A percentile compares a stretch with the other conserved stretches of the same genome.
These are phyloP conservation scores for Silurus meridionalis DNA, from an alignment of 2,113 vertebrate species.

Conservation along the genomic window DNA sequence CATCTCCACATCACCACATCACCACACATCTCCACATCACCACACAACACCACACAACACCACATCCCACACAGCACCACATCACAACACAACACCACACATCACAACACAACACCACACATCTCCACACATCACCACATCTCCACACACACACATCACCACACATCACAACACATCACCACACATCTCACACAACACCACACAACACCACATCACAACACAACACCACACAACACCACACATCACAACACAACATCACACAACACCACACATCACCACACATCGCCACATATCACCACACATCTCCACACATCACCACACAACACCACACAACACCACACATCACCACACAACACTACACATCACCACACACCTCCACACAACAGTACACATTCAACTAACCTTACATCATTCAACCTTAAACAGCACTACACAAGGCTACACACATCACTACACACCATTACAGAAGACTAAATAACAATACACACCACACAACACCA, in stretches of 20 bases:
- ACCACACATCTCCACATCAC: background rate
- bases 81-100: background rate
- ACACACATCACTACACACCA: background rate
- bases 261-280: background rate
- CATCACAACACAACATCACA: background rate
- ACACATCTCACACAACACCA: background rate
- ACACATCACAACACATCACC: background rate
- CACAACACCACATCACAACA: background rate
- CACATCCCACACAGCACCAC: background rate
- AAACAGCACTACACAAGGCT: background rate
- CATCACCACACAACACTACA: too few relatives aligned
- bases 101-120: background rate
- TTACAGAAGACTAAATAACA: background rate
- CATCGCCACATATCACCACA: background rate
- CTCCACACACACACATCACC: background rate
- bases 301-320: background rate
- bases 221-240: background rate
- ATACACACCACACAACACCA: background rate
- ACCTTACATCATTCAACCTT: background rate
- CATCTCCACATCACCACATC: background rate
- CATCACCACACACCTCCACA: too few relatives aligned
- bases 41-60: background rate
- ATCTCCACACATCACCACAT: background rate
- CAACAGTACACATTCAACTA: background rate
- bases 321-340: background rate